Evolutionary conservation across 1,140 invertebrate species (phyloP).

Genomic region (Prorops nasuta): DNA sequence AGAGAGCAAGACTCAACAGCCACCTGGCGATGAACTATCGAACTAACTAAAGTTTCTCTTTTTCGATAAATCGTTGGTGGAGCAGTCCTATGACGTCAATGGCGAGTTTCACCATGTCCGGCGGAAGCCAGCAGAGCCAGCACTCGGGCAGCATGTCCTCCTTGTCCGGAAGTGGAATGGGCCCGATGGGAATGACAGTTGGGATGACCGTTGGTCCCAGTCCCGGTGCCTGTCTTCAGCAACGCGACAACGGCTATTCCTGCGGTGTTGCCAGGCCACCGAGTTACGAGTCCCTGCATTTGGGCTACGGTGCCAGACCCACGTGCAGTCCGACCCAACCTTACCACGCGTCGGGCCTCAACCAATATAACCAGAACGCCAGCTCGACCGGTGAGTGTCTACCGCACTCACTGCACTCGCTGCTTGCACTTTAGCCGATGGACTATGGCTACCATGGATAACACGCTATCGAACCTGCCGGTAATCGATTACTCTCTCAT

Average conservation of each 20-base stretch:
- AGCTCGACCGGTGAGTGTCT: constrained; percentile 63
- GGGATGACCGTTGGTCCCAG: constrained; percentile 57
- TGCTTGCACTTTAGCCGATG: constrained; percentile 57
- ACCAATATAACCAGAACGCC: constrained; percentile 64
- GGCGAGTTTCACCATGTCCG: constrained; percentile 58
- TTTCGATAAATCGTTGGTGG: background rate
- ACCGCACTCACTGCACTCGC: constrained; percentile 58
- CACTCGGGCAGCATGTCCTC: constrained; percentile 49
- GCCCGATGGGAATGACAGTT: constrained; percentile 54
- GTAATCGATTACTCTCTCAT: constrained; percentile 35
- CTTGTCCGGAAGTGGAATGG: constrained; percentile 54
- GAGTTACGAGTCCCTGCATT: constrained; percentile 66
- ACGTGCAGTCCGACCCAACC: constrained; percentile 68
- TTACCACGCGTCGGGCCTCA: constrained; percentile 61
- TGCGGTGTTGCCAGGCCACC: constrained; percentile 64
- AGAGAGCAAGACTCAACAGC: background rate
- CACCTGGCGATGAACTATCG: background rate
- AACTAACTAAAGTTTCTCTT: background rate
- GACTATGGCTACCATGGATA: constrained; percentile 50
- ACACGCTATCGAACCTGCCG: constrained; percentile 41
- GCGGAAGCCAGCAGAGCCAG: constrained; percentile 40
- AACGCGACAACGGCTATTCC: constrained; percentile 64
- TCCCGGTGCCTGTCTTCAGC: constrained; percentile 66
- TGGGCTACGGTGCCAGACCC: constrained; percentile 64
- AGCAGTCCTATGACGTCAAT: constrained; percentile 61